A percentile compares a stretch with the other conserved stretches of the same genome.
Conservation (phyloP, 2,797 vertebrate species). For the Zalophus californianus region DNA sequence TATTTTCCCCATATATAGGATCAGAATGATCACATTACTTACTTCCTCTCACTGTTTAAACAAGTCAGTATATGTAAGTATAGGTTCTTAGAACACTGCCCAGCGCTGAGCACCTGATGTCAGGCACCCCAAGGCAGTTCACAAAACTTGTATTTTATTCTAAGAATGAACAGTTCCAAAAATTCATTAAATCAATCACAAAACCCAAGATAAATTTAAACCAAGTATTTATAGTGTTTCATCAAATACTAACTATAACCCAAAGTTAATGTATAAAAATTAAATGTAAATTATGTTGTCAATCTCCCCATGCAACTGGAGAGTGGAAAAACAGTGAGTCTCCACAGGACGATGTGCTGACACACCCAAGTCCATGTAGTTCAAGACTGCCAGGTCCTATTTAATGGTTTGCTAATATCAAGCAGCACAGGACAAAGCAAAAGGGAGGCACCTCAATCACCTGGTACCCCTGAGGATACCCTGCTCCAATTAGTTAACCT, state of each 20-base stretch:
- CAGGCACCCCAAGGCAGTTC: neutral
- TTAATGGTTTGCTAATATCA: neutral
- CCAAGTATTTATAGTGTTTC: neutral
- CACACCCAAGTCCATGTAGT: neutral
- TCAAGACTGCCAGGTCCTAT: neutral
- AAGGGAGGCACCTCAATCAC: neutral
- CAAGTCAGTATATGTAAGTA: neutral
- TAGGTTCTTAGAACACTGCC: neutral
- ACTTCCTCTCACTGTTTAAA: neutral
- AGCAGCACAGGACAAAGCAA: neutral
- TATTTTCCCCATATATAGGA: neutral
- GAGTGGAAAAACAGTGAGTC: neutral
- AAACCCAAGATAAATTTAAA: constrained; percentile 7
- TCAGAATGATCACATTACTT: too few relatives aligned
- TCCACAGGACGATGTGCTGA: neutral
- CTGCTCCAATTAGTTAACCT: constrained; percentile 23
- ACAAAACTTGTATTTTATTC: neutral
- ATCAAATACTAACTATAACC: neutral
- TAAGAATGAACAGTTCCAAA: constrained; percentile 5
- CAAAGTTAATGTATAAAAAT: neutral
- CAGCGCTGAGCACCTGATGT: neutral
- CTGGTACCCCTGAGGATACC: neutral
- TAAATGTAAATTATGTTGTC: neutral
- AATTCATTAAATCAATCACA: neutral
- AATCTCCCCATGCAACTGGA: neutral